Base-by-base conservation (phyloP, 2,888 invertebrate species). In the Merodon equestris region DNA sequence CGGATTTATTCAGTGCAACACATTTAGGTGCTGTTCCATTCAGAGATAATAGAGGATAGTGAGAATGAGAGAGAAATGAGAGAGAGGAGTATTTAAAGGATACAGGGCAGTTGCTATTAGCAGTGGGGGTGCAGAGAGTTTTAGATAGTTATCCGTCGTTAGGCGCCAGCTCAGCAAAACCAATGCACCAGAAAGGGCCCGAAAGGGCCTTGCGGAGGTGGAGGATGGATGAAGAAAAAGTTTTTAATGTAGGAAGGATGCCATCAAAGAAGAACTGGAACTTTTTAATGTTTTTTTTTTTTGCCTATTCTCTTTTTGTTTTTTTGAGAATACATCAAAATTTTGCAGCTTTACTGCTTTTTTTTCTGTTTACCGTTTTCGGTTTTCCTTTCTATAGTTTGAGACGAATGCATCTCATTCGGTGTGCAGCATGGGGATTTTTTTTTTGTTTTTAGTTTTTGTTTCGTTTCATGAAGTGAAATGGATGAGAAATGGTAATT, bases 1-100 rank as follows among this genome's bases (percentile, higher is more conserved):
- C 61, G 67, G 72, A 72, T 77, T 73, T 67, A 57, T 77, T 57
- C 48, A 72, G 77, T 77, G 61, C 73, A 77, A 17, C 61, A 61
- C 36, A 60, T 73, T 34, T 36, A 61, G 36, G 57, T 45, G 50
- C 27, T 27, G 3, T 27, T 4, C 27, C 27, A 27, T 7, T 27
- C 27, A 27, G 27, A 27, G 27, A 27, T 27, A 27, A 7, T 27
- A 27, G 3, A 7, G 27, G 53, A 40, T n/a, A 10, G 13, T 56
- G 38, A 47, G 60, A 10, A 38, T 38, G 19, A 48, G 53, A 48
- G 40, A 40, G 44, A 36, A 19, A 44, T 40, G 50, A 47, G 34
- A 42, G 51, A 2, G 42, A 5, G 40, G 9, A 40, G 40, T 1
- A 40, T 7, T 40, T 10, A 10, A 36, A 40, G n/a, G n/a, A 40